phyloP scores from a whole-genome alignment of 2,797 vertebrate species.

The Rhynchotus rufescens region DNA sequence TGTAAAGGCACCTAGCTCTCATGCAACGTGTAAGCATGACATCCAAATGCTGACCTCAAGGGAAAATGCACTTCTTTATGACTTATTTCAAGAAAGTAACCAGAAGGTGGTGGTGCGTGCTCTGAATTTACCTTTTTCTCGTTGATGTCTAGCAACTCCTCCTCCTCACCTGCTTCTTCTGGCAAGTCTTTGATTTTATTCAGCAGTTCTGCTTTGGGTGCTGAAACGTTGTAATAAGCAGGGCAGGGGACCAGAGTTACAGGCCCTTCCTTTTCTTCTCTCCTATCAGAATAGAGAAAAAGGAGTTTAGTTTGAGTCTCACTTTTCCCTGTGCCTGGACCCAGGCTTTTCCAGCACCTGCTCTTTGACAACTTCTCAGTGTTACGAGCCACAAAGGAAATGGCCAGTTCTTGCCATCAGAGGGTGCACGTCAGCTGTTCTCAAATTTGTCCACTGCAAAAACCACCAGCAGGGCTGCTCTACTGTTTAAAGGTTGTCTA shows the following conservation, averaged over 20 bases:
- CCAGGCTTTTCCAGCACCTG: neutral
- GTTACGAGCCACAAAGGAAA: neutral
- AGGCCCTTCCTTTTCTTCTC: slow-evolving; percentile 68
- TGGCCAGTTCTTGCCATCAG: slow-evolving; percentile 31
- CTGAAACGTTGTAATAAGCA: slow-evolving; percentile 79
- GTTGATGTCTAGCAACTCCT: slow-evolving; percentile 82
- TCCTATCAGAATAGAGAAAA: slow-evolving; percentile 74
- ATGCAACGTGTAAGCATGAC: fast-evolving
- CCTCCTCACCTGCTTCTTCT: slow-evolving; percentile 77
- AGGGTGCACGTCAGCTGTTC: slow-evolving; percentile 21
- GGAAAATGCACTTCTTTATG: neutral
- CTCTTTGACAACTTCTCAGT: neutral
- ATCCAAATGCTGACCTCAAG: neutral
- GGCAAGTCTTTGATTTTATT: slow-evolving; percentile 80
- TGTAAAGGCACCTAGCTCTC: neutral
- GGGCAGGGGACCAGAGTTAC: slow-evolving; percentile 70
- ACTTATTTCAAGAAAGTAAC: neutral
- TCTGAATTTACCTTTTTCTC: slow-evolving; percentile 85
- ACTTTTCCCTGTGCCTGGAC: neutral
- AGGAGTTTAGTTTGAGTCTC: neutral
- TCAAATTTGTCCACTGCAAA: neutral
- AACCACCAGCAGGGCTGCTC: neutral
- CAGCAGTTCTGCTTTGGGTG: slow-evolving; percentile 79
- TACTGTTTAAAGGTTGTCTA: neutral
- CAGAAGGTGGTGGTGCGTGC: neutral